A percentile compares a stretch with the other conserved stretches of the same genome.
Conservation (phyloP, 1,140 invertebrate genomes). For the Cataglyphis hispanica region DNA sequence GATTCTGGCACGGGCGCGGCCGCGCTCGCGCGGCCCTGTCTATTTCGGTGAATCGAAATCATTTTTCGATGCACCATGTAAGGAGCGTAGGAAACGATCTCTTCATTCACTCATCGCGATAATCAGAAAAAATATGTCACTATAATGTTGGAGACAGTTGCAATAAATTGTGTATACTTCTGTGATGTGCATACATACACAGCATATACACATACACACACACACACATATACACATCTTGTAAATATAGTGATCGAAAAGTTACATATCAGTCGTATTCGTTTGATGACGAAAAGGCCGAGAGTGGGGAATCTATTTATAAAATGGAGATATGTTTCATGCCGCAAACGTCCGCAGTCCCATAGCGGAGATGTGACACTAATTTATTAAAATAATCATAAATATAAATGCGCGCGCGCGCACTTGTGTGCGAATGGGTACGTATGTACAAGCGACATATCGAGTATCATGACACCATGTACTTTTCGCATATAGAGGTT, state of each 20-base stretch:
- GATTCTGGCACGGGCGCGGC: slow-evolving; percentile 40
- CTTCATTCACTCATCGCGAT: slow-evolving; percentile 13
- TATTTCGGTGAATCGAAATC: slow-evolving; percentile 71
- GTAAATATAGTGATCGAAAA: too few relatives aligned
- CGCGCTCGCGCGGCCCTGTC: slow-evolving; percentile 55
- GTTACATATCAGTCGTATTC: slow-evolving; percentile 74
- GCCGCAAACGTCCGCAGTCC: slow-evolving; percentile 82
- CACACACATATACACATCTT: too few relatives aligned
- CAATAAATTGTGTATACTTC: too few relatives aligned
- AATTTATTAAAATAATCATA: slow-evolving; percentile 72
- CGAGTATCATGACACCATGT: neutral
- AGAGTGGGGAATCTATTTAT: slow-evolving; percentile 84
- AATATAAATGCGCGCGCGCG: slow-evolving; percentile 6
- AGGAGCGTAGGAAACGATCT: slow-evolving; percentile 57
- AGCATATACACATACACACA: too few relatives aligned
- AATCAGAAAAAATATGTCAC: slow-evolving; percentile 75
- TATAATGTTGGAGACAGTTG: too few relatives aligned
- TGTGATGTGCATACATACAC: too few relatives aligned
- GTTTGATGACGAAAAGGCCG: slow-evolving; percentile 67
- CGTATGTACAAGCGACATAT: neutral
- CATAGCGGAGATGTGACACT: slow-evolving; percentile 80
- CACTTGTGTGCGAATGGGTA: too few relatives aligned
- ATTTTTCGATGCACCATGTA: slow-evolving; percentile 73
- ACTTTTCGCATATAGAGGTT: slow-evolving; percentile 38
- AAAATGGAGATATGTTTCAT: slow-evolving; percentile 82